phyloP scores from a whole-genome alignment of 2,888 invertebrate genomes.

The Hyles lineata region DNA sequence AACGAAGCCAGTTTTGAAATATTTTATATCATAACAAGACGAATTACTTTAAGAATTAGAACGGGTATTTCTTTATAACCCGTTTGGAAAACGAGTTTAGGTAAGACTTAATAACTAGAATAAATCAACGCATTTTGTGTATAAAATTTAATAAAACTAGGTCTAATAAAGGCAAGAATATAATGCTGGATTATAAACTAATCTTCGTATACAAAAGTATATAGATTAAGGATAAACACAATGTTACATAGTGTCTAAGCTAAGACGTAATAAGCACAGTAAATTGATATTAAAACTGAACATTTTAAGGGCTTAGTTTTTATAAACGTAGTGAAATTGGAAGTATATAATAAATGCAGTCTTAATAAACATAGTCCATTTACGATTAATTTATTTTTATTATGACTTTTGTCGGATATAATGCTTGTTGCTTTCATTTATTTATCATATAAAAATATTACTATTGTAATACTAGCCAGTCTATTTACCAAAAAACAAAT shows the following conservation, averaged over 20 bases:
- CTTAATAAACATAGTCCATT: background rate
- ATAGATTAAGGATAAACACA: constrained; percentile 1
- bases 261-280: constrained; percentile 26
- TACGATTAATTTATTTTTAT: background rate
- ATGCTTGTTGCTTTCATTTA: background rate
- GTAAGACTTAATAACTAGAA: background rate
- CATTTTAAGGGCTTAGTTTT: constrained; percentile 19
- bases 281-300: constrained; percentile 8
- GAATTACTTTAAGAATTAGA: background rate
- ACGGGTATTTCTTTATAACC: background rate
- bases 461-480: constrained; percentile 4
- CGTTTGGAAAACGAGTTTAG: background rate
- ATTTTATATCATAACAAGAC: background rate
- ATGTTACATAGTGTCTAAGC: constrained; percentile 10
- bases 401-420: background rate
- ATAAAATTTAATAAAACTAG: constrained; percentile 30
- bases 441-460: constrained; percentile 8
- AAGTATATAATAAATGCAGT: background rate
- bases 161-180: constrained; percentile 31
- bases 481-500: constrained; percentile 2
- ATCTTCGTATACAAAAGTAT: constrained; percentile 46
- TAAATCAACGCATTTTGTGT: constrained; percentile 20
- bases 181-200: constrained; percentile 31
- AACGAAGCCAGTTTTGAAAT: no score
- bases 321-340: background rate